Conservation (phyloP, 2,888 invertebrate species). For the Empis stercorea region DNA sequence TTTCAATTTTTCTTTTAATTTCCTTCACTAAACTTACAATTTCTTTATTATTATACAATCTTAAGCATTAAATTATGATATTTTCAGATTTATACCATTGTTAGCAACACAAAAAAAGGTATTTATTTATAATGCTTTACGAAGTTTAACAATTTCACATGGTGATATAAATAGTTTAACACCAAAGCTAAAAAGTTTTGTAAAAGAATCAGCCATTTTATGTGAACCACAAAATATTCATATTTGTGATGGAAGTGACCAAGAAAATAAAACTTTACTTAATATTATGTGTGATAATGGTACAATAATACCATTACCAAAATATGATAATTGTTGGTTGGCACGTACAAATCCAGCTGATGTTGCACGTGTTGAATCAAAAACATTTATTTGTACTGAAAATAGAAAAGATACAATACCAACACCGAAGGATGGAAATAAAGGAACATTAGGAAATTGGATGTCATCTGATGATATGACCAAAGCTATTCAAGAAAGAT, state of each 20-base stretch:
- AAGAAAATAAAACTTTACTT: conserved; percentile 61
- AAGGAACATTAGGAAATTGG: conserved; percentile 86
- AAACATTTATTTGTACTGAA: conserved; percentile 85
- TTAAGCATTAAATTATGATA: too few species aligned
- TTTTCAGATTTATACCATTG: too few species aligned
- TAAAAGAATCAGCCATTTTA: conserved; percentile 65
- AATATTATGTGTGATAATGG: conserved; percentile 65
- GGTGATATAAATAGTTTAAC: conserved; percentile 33
- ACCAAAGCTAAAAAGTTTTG: conserved; percentile 44
- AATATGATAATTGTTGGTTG: conserved; percentile 91
- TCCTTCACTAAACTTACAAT: too few species aligned
- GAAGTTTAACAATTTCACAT: conserved; percentile 32
- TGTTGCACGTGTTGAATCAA: conserved; percentile 93
- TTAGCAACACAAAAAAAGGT: too few species aligned
- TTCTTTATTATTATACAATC: too few species aligned
- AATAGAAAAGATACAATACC: conserved; percentile 73
- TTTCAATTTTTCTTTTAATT: too few species aligned
- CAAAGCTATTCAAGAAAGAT: conserved; percentile 64
- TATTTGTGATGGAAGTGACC: conserved; percentile 84
- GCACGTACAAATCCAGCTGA: conserved; percentile 93
- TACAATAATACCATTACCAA: conserved; percentile 63
- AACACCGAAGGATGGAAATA: conserved; percentile 57
- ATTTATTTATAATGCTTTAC: conserved; percentile 12
- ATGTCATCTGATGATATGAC: conserved; percentile 73
- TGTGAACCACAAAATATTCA: conserved; percentile 81